Conservation (phyloP, 2,113 vertebrate species). For the Regulus satrapa region DNA sequence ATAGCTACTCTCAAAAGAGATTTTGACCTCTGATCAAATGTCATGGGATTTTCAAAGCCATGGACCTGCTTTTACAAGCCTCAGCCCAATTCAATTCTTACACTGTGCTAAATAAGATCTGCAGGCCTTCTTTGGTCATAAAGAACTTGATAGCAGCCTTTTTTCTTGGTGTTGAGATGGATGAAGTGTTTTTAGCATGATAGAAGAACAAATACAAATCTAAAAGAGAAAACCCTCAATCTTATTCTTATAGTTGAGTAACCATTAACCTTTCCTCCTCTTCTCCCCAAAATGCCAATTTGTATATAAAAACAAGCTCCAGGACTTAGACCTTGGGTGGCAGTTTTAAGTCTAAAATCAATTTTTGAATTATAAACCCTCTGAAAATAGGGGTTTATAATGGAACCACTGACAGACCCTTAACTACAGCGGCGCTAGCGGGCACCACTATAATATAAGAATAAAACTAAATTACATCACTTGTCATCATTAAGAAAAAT, state of each 20-base stretch:
- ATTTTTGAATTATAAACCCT: constrained; percentile 64
- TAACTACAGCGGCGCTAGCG: constrained; percentile 55
- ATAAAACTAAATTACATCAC: constrained; percentile 78
- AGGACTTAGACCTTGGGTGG: constrained; percentile 32
- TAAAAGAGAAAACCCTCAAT: neutral
- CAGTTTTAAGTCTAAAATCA: constrained; percentile 61
- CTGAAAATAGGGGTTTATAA: constrained; percentile 21
- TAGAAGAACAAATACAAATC: constrained; percentile 7
- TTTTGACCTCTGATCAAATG: neutral
- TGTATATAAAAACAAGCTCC: constrained; percentile 67
- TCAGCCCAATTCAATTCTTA: neutral
- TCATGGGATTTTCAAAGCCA: neutral
- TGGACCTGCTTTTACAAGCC: neutral
- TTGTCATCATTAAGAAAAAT: constrained; percentile 80
- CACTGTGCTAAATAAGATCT: neutral
- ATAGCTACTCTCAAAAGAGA: neutral
- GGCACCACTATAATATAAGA: constrained; percentile 63
- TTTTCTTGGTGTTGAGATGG: neutral
- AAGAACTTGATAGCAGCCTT: neutral
- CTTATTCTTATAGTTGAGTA: constrained; percentile 16
- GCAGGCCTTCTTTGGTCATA: neutral
- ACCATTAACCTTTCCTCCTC: constrained; percentile 36
- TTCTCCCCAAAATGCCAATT: constrained; percentile 47
- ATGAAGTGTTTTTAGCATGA: neutral
- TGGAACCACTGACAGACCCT: constrained; percentile 63